phyloP scores from a whole-genome alignment of 2,113 vertebrate species.

The Campylomormyrus numenius region DNA sequence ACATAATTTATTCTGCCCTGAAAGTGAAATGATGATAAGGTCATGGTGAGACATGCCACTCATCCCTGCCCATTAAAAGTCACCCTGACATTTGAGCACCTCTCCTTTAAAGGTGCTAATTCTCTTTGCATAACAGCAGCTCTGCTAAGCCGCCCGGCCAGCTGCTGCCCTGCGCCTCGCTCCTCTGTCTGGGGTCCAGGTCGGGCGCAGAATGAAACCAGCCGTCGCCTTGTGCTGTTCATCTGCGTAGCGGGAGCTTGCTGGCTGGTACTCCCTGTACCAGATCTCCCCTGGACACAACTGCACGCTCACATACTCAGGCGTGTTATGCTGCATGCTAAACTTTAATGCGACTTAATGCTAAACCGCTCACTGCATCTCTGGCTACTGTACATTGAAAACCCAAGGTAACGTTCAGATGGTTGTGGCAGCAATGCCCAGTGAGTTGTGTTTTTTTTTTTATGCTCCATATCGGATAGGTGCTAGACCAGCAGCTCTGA shows the following conservation, averaged over 20 bases:
- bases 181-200: neutral
- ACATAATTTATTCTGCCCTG: constrained; percentile 31
- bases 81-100: constrained; percentile 20
- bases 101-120: neutral
- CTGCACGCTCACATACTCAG: neutral
- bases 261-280: neutral
- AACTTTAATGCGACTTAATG: neutral
- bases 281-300: neutral
- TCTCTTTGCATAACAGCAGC: neutral
- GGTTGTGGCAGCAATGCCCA: neutral
- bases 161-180: neutral
- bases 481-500: neutral
- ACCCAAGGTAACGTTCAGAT: neutral
- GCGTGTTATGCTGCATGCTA: neutral
- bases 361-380: neutral
- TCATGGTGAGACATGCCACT: constrained; percentile 19
- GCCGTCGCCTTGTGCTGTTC: neutral
- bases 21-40: constrained; percentile 23
- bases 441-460: neutral
- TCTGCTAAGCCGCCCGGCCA: neutral
- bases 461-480: neutral
- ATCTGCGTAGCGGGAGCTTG: neutral
- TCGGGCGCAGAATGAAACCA: neutral
- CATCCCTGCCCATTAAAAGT: constrained; percentile 25
- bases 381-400: neutral